These are phyloP conservation scores for Thysanoteuthis rhombus DNA, from an alignment of 2,888 invertebrate species.

Conservation along the genomic window DNA sequence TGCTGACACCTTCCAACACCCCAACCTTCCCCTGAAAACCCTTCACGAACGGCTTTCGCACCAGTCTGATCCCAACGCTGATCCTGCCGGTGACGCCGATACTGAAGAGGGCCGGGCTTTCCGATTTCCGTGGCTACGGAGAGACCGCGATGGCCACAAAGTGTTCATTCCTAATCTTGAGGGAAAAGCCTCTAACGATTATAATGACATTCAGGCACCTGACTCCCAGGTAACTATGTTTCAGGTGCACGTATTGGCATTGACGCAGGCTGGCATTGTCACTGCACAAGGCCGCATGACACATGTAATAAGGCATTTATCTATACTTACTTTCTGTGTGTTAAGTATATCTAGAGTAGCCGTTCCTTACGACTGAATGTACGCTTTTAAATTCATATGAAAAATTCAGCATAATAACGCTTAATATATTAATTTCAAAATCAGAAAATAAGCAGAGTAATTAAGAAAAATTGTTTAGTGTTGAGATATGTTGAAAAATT, in stretches of 20 bases:
- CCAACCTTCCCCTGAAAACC: neutral
- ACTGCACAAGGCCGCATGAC: neutral
- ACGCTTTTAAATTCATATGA: too few species aligned
- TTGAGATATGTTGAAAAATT: too few species aligned
- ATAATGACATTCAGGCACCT: neutral
- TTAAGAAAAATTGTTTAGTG: too few species aligned
- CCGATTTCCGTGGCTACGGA: neutral
- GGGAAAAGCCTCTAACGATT: neutral
- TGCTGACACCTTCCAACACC: neutral
- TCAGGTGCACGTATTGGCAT: neutral
- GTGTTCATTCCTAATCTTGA: neutral
- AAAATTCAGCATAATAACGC: too few species aligned
- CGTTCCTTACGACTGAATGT: too few species aligned
- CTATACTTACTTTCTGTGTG: neutral
- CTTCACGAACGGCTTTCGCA: neutral
- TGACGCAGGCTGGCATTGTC: neutral
- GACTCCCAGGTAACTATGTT: neutral
- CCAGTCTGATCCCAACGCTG: neutral
- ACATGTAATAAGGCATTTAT: neutral
- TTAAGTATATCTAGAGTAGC: too few species aligned
- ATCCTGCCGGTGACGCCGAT: neutral
- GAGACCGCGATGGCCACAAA: neutral
- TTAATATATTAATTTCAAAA: too few species aligned
- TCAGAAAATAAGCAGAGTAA: too few species aligned
- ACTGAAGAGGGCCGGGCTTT: neutral